phyloP scores from a whole-genome alignment of 2,797 vertebrate genomes.

The Emydoidea blandingii region DNA sequence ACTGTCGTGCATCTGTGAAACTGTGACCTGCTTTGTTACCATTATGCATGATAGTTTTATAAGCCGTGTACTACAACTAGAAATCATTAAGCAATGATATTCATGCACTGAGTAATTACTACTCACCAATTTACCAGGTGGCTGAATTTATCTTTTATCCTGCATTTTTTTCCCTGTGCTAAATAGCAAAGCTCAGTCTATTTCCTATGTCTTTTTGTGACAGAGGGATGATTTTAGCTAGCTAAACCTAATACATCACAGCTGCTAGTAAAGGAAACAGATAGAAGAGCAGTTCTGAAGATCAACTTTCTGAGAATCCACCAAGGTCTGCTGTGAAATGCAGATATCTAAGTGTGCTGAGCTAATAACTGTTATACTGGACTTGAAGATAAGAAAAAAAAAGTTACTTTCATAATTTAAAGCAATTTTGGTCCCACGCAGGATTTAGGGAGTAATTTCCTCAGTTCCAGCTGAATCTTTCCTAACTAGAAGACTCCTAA shows the following conservation, averaged over 20 bases:
- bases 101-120: background rate
- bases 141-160: background rate
- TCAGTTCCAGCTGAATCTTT: background rate
- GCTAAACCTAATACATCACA: background rate
- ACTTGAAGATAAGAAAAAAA: conserved; percentile 18
- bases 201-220: background rate
- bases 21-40: background rate
- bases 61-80: background rate
- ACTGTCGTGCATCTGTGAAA: background rate
- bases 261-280: background rate
- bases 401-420: background rate
- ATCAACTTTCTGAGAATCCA: background rate
- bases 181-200: background rate
- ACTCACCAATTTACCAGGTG: background rate
- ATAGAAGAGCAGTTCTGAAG: background rate
- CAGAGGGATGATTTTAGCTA: background rate
- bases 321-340: conserved; percentile 1
- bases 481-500: background rate
- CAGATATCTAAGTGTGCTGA: background rate
- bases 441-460: conserved; percentile 35
- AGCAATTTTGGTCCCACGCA: background rate
- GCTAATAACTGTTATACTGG: conserved; percentile 29
- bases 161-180: background rate
- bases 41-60: background rate
- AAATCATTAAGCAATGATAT: background rate